Conservation (phyloP, 2,888 invertebrate species). For the Cephus rjabovi region DNA sequence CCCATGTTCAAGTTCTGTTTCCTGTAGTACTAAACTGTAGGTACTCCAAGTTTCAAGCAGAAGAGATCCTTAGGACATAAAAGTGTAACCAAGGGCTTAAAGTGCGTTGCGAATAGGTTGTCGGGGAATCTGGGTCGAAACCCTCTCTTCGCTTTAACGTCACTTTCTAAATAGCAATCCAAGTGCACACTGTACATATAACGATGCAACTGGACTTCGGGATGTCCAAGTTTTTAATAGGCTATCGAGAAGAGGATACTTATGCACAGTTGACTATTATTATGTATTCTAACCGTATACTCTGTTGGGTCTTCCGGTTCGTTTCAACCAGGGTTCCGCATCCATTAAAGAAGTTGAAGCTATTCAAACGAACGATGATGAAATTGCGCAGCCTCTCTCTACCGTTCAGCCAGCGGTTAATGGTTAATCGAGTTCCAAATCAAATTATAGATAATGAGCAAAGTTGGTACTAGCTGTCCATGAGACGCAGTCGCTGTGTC, state of each 20-base stretch:
- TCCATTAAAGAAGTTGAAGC: slow-evolving; percentile 49
- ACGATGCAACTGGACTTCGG: background rate
- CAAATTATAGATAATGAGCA: slow-evolving; percentile 62
- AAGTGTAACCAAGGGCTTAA: background rate
- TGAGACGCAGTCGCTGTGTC: background rate
- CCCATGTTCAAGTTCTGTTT: background rate
- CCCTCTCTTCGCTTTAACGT: background rate
- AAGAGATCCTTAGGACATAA: background rate
- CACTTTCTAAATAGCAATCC: background rate
- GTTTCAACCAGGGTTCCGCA: slow-evolving; percentile 11
- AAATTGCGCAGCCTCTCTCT: slow-evolving; percentile 50
- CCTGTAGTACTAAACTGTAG: background rate
- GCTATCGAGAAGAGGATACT: background rate
- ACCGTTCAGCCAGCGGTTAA: slow-evolving; percentile 55
- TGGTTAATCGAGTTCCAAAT: slow-evolving; percentile 61
- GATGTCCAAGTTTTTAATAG: background rate
- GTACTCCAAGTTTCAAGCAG: background rate
- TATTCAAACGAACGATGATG: slow-evolving; percentile 52
- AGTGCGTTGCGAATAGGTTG: background rate
- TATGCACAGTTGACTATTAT: background rate
- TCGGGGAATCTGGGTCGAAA: background rate
- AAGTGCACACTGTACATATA: background rate
- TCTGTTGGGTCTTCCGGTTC: background rate
- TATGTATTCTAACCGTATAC: background rate
- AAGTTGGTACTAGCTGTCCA: slow-evolving; percentile 50